Percentiles rank a stretch among this genome's conserved stretches.
Evolutionary conservation across 2,113 vertebrate species (phyloP).

Genomic region (Amphiprion percula): DNA sequence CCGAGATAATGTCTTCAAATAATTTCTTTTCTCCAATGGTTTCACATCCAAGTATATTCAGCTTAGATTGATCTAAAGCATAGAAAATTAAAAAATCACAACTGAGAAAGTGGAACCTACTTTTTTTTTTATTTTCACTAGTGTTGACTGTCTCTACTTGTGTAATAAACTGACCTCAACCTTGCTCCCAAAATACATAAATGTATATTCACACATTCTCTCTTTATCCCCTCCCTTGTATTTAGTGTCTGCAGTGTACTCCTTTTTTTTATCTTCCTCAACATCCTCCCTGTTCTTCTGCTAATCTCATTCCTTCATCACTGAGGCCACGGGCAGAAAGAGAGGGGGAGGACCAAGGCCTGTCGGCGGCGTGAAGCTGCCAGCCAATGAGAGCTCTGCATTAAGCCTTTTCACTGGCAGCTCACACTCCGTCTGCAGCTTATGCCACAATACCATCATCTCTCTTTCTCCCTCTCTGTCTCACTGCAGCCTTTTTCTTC

Average conservation of each 20-base stretch:
- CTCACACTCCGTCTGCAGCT: conserved; percentile 52
- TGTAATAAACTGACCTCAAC: conserved; percentile 22
- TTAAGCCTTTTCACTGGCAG: conserved; percentile 71
- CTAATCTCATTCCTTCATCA: conserved; percentile 67
- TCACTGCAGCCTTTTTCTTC: conserved; percentile 3
- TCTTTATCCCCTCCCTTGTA: conserved; percentile 19
- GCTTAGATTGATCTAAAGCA: too few species aligned
- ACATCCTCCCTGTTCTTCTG: conserved; percentile 29
- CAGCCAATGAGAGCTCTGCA: conserved; percentile 57
- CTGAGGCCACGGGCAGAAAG: conserved; percentile 40
- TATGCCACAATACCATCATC: conserved; percentile 50
- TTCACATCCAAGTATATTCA: too few species aligned
- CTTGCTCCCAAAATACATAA: not conserved
- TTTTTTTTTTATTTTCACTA: too few species aligned
- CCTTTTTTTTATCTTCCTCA: conserved; percentile 43
- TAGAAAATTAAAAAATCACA: too few species aligned
- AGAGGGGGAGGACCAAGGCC: conserved; percentile 58
- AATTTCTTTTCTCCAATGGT: too few species aligned
- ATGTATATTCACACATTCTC: not conserved
- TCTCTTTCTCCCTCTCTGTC: conserved; percentile 11
- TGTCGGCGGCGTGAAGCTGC: conserved; percentile 65
- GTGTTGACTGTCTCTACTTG: not conserved
- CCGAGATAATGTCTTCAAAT: too few species aligned
- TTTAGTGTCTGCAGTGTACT: conserved; percentile 24
- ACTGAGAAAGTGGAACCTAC: too few species aligned